Percentiles rank a stretch among this genome's conserved stretches.
Conservation (phyloP, 2,888 invertebrate species). For the Eremobia ochroleuca region DNA sequence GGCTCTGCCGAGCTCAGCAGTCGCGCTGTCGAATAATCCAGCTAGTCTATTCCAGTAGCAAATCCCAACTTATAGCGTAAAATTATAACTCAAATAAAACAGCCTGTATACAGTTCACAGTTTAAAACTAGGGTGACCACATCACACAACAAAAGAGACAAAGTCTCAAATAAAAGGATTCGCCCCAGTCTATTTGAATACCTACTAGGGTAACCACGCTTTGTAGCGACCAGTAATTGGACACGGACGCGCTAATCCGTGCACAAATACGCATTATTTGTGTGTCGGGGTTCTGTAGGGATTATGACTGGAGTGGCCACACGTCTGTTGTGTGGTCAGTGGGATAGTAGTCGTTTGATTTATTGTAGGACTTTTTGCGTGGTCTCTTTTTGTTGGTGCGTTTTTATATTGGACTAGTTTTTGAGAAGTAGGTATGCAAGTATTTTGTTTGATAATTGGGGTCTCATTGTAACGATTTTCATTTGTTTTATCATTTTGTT, state of each 20-base stretch:
- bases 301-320: conserved; percentile 58
- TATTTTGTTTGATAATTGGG: background rate
- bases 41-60: background rate
- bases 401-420: background rate
- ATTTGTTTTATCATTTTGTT: background rate
- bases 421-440: background rate
- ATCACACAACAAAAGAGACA: conserved; percentile 48
- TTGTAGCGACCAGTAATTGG: conserved; percentile 70
- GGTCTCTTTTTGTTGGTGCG: background rate
- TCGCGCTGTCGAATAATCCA: background rate
- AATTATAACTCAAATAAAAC: conserved; percentile 21
- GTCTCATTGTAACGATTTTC: background rate
- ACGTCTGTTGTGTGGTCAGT: conserved; percentile 43
- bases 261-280: conserved; percentile 74
- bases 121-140: conserved; percentile 63
- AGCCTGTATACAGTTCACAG: conserved; percentile 12
- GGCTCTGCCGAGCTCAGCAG: no score
- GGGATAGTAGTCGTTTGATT: conserved; percentile 23
- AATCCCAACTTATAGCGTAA: background rate
- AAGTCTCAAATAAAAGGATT: conserved; percentile 49
- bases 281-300: conserved; percentile 41
- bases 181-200: conserved; percentile 56
- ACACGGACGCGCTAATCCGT: conserved; percentile 75
- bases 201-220: conserved; percentile 48
- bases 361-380: background rate